Evolutionary conservation across 2,888 invertebrate species (phyloP).

Genomic region (Heteromurus nitidus): DNA sequence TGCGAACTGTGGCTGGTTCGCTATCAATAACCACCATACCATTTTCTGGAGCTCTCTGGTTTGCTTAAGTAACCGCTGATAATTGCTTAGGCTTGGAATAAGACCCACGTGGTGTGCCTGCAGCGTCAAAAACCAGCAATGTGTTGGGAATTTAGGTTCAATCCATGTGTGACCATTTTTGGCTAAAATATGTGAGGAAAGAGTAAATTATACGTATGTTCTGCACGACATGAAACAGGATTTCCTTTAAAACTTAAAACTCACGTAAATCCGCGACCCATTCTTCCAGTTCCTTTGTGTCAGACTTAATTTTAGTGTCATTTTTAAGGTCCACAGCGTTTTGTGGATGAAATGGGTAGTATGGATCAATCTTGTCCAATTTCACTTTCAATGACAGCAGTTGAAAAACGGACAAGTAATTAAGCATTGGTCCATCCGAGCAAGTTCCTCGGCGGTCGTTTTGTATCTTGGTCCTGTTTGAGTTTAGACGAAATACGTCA

Average conservation of each 20-base stretch:
- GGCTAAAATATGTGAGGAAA: conserved; percentile 24
- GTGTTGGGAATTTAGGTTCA: conserved; percentile 93
- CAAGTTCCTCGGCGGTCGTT: conserved; percentile 91
- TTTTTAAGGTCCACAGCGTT: conserved; percentile 84
- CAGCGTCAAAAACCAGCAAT: conserved; percentile 97
- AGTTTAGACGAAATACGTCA: conserved; percentile 85
- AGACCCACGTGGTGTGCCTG: conserved; percentile 95
- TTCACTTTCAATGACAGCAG: conserved; percentile 92
- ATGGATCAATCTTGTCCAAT: conserved; percentile 90
- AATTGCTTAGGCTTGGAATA: conserved; percentile 90
- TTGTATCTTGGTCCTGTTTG: conserved; percentile 91
- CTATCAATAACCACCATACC: no score
- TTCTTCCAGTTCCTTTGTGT: conserved; percentile 86
- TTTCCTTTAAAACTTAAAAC: conserved; percentile 67
- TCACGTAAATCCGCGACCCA: conserved; percentile 84
- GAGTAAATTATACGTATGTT: conserved; percentile 9
- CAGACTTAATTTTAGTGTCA: conserved; percentile 86
- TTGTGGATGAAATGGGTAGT: conserved; percentile 91
- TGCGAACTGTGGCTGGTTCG: no score
- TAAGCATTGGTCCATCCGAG: conserved; percentile 96
- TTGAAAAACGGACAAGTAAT: conserved; percentile 92
- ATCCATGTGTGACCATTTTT: conserved; percentile 80
- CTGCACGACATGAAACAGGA: background rate
- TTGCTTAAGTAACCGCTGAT: conserved; percentile 84
- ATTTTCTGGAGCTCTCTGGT: conserved; percentile 91